Evolutionary conservation across 2,888 invertebrate species (phyloP), one percentile per base, ranked within the genome.

Genomic region (Pogonocherus hispidulus): DNA sequence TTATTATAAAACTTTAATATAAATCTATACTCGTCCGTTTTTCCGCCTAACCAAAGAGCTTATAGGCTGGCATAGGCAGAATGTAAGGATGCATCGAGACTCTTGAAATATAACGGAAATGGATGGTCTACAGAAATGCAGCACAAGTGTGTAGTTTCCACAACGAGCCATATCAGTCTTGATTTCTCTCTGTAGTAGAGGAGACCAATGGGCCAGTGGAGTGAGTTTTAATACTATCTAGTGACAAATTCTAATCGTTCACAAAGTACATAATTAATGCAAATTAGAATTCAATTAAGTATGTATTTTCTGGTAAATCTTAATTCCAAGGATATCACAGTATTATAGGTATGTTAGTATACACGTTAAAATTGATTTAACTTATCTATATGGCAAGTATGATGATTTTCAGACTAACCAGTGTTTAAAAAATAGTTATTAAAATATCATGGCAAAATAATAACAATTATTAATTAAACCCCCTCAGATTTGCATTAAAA

Each of bases 71-170:
- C 46, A 46, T 19, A 19, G 20, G n/a, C 22, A n/a, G 19, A 19
- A 16, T 9, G 19, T 1, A n/a, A 47, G 8, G 22, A 19, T 1
- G 14, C 14, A 23, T 3, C 52, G 16, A 16, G 52, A 11, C 20
- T 55, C 19, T 27, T 37, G 14, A 37, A 55, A 55, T 37, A 37
- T 37, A 37, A 55, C 37, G 22, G 41, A n/a, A n/a, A 41, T 37
- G 37, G 27, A 5, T 27, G 27, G 27, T 27, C 27, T 27, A 3
- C 27, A 27, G 8, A 55, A 55, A 37, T 55, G 55, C 55, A 55
- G 37, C 19, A 55, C 35, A 27, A 52, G 32, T 11, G 11, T 8
- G 27, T 52, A 16, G 52, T 52, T 52, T 18, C 52, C 47, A 47
- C 47, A 47, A 14, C 20, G n/a, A 11, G 32, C 6, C 18, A 14